Base-by-base conservation (phyloP, 2,888 invertebrate species). In the Drosophila eohydei region DNA sequence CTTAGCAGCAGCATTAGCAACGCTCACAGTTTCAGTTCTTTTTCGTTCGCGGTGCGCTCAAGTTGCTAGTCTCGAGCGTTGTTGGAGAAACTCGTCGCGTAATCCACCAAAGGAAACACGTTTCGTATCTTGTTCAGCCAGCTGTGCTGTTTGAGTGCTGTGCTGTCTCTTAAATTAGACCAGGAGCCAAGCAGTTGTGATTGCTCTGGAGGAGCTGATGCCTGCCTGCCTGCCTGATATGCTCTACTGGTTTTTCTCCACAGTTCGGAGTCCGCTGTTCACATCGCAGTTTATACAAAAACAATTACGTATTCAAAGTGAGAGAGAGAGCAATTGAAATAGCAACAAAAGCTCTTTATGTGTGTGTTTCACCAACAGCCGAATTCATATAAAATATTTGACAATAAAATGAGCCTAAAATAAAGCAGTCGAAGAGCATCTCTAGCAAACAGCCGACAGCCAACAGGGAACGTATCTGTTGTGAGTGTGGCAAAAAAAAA, bases 21-120 rank as follows among this genome's bases (percentile, higher is more conserved):
- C 44, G 69, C 63, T 80, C 69, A 28, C 69, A 81, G 61, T 75
- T 81, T 84, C 79, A 83, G 89, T 84, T 84, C 71, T 78, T 78
- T 68, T 87, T 84, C 65, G 71, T 79, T 62, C 74, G 89, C 68
- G 81, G 58, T 81, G 58, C 66, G 72, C 51, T 65, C 61, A 71
- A 62, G 83, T 86, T 58, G 67, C 40, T 32, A 38, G 7, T 21
- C 7, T 7, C 50, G 12, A 12, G n/a, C 44, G 57, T 52, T 16
- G 52, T 44, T 52, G 60, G 43, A 16, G 46, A 51, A 48, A 28
- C 28, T 32, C 61, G 59, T 66, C 71, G 78, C 74, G 65, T 77
- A 55, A 60, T 59, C 65, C 58, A 66, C 57, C 59, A 48, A 62
- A 60, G 54, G 64, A 71, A 75, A 84, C 80, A 73, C 82, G 85